Percentiles rank a stretch among this genome's conserved stretches.
Evolutionary conservation across 2,113 vertebrate genomes (phyloP).

Genomic region (Gadus chalcogrammus): DNA sequence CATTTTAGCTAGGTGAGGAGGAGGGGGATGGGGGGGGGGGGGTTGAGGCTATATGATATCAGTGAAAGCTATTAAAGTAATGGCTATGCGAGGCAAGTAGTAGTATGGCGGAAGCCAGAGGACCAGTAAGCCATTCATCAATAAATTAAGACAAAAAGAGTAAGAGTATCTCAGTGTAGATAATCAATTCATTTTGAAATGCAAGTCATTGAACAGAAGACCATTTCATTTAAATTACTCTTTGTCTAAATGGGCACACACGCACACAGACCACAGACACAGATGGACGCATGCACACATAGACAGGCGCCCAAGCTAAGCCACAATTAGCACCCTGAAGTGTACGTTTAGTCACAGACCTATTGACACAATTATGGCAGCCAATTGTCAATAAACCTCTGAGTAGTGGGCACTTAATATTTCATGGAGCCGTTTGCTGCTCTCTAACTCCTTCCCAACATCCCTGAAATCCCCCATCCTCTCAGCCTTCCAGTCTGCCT

Average conservation of each 20-base stretch:
- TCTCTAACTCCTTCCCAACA: constrained; percentile 1
- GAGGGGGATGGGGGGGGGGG: constrained; percentile 24
- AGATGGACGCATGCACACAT: neutral
- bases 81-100: constrained; percentile 37
- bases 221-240: too few relatives aligned
- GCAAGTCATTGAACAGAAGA: neutral
- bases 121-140: constrained; percentile 46
- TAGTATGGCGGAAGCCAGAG: constrained; percentile 16
- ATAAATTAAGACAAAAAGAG: constrained; percentile 36
- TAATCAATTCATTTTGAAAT: constrained; percentile 24
- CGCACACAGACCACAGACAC: neutral
- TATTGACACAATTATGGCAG: constrained; percentile 5
- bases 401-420: neutral
- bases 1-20: neutral
- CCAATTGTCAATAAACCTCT: constrained; percentile 39
- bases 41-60: constrained; percentile 25
- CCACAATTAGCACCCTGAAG: constrained; percentile 22
- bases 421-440: neutral
- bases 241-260: neutral
- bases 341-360: neutral
- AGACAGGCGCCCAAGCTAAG: neutral
- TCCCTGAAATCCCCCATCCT: neutral
- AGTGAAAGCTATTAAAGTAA: constrained; percentile 22
- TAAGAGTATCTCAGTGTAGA: constrained; percentile 12
- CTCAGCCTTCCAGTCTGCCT: constrained; percentile 12